These are phyloP conservation scores for Sebastolobus alascanus DNA, from an alignment of 2,797 vertebrate genomes.

Conservation along the genomic window DNA sequence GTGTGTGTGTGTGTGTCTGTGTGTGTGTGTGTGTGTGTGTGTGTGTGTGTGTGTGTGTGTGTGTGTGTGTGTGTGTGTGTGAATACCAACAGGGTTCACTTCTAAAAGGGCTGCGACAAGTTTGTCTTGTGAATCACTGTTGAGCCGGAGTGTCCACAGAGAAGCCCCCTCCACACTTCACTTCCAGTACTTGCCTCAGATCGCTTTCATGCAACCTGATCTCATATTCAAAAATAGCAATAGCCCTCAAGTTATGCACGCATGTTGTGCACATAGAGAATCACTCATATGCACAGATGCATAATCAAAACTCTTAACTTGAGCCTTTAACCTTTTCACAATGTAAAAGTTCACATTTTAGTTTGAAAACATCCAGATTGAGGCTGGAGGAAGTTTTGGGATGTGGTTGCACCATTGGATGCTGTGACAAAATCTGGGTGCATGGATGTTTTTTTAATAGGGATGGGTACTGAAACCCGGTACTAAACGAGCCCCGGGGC, in stretches of 20 bases:
- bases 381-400: background rate
- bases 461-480: too few relatives aligned
- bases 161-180: conserved; percentile 34
- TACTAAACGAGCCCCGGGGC: too few relatives aligned
- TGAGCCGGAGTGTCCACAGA: conserved; percentile 8
- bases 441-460: background rate
- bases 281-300: background rate
- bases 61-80: conserved; percentile 23
- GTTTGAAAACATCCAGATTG: background rate
- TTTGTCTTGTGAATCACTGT: conserved; percentile 66
- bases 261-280: background rate
- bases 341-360: background rate
- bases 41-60: conserved; percentile 24
- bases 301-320: background rate
- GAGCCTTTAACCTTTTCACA: background rate
- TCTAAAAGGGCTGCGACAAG: conserved; percentile 51
- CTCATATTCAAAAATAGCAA: conserved; percentile 77
- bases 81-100: conserved; percentile 30
- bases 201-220: conserved; percentile 81
- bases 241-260: conserved; percentile 21
- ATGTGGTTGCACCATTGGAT: background rate
- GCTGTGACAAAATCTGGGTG: background rate
- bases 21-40: conserved; percentile 27
- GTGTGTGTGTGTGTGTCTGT: conserved; percentile 16
- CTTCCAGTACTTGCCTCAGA: conserved; percentile 64